Conservation (phyloP, 1,140 invertebrate species). For the Drosophila cardini region DNA sequence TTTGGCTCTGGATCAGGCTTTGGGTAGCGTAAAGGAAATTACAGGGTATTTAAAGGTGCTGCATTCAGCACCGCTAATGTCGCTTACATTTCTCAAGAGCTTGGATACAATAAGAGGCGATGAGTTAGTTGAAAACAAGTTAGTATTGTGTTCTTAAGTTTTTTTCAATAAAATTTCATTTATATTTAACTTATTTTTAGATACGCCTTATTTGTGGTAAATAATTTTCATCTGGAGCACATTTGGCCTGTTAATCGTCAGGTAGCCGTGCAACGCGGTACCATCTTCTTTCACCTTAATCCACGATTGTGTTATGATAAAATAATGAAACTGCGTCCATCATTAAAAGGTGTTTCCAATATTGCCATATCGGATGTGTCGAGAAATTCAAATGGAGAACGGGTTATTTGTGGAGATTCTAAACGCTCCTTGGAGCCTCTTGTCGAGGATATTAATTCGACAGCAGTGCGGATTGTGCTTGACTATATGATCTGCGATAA, state of each 20-base stretch:
- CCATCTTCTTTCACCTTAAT: constrained; percentile 96
- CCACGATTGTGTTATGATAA: constrained; percentile 95
- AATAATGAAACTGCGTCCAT: constrained; percentile 86
- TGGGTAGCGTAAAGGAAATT: constrained; percentile 91
- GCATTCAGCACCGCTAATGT: constrained; percentile 91
- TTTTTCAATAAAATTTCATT: too few relatives aligned
- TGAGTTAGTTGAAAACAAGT: constrained; percentile 70
- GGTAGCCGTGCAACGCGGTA: constrained; percentile 87
- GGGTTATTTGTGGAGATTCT: constrained; percentile 89
- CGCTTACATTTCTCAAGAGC: constrained; percentile 90
- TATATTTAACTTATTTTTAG: constrained; percentile 51
- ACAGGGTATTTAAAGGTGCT: constrained; percentile 91
- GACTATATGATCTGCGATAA: constrained; percentile 86
- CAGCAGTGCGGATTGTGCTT: constrained; percentile 88
- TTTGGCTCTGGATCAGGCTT: constrained; percentile 88
- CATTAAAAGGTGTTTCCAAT: constrained; percentile 44
- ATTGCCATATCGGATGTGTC: constrained; percentile 91
- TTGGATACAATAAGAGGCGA: constrained; percentile 66
- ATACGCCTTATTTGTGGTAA: constrained; percentile 90
- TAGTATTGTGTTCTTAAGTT: background rate
- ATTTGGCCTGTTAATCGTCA: constrained; percentile 91
- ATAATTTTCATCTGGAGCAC: constrained; percentile 96
- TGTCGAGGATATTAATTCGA: constrained; percentile 77
- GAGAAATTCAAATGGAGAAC: constrained; percentile 95
- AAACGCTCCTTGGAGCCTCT: constrained; percentile 32